These are phyloP conservation scores for Diaperis boleti DNA, from an alignment of 2,888 invertebrate genomes.

Conservation along the genomic window DNA sequence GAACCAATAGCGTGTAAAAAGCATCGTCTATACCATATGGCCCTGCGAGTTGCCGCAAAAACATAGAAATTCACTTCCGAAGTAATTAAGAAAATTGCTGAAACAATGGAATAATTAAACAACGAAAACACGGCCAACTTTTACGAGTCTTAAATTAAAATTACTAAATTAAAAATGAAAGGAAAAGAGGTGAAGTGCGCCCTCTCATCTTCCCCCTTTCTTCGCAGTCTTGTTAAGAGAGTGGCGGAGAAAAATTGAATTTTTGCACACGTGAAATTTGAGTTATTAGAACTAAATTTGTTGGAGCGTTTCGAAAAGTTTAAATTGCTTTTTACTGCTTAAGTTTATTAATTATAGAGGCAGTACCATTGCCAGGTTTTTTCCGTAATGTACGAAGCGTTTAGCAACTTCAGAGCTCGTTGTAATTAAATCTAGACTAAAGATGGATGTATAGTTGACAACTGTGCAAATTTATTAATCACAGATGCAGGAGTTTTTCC, in stretches of 20 bases:
- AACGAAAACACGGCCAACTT: conserved; percentile 46
- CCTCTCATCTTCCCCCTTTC: conserved; percentile 33
- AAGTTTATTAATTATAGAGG: conserved; percentile 49
- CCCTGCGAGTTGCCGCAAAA: conserved; percentile 46
- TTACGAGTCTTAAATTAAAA: conserved; percentile 54
- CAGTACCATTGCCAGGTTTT: conserved; percentile 18
- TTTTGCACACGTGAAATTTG: conserved; percentile 41
- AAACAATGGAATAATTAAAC: conserved; percentile 58
- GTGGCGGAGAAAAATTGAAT: conserved; percentile 40
- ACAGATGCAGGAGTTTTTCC: conserved; percentile 33
- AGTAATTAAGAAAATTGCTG: conserved; percentile 59
- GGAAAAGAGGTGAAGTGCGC: conserved; percentile 38
- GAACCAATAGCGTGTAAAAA: conserved; percentile 47
- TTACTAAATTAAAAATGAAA: conserved; percentile 54
- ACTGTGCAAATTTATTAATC: conserved; percentile 49
- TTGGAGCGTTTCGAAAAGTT: conserved; percentile 50
- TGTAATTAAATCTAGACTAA: conserved; percentile 27
- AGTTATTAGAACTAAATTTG: conserved; percentile 43
- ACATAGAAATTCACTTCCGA: conserved; percentile 50
- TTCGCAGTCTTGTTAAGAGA: conserved; percentile 35
- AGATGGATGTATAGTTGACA: conserved; percentile 10
- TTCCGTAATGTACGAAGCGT: conserved; percentile 20
- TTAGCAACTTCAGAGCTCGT: conserved; percentile 18
- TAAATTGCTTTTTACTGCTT: conserved; percentile 48
- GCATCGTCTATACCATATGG: conserved; percentile 50